Percentiles rank a stretch among this genome's conserved stretches.
Evolutionary conservation across 2,113 vertebrate species (phyloP).

Genomic region (Rattus rattus): DNA sequence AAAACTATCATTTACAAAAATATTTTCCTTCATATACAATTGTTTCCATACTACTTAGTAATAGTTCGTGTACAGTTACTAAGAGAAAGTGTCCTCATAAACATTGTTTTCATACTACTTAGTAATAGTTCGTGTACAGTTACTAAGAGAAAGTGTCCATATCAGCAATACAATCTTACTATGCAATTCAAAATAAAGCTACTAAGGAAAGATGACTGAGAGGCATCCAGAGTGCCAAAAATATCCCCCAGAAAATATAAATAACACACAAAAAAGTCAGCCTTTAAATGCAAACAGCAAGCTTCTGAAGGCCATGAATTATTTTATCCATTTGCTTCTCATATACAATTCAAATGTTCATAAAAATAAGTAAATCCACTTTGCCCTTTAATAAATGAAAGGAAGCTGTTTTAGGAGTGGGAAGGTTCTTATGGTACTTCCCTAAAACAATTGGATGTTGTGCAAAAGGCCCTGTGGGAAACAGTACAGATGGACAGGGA

Average conservation of each 20-base stretch:
- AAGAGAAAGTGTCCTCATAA: background rate
- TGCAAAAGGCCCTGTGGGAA: slow-evolving; percentile 8
- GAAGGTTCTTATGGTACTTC: background rate
- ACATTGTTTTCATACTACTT: background rate
- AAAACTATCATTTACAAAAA: slow-evolving; percentile 29
- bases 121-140: background rate
- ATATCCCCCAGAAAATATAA: background rate
- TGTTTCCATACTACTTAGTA: background rate
- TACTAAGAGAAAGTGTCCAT: background rate
- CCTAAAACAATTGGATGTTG: slow-evolving; percentile 26
- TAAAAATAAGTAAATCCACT: slow-evolving; percentile 20
- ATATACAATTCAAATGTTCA: slow-evolving; percentile 13
- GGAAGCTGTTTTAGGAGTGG: background rate
- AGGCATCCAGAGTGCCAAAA: background rate
- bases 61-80: background rate
- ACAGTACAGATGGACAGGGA: background rate
- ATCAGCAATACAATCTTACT: slow-evolving; percentile 17
- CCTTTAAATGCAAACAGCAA: slow-evolving; percentile 22
- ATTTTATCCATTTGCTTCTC: slow-evolving; percentile 19
- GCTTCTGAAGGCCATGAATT: background rate
- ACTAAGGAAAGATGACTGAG: background rate
- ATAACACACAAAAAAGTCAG: background rate
- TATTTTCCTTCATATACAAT: background rate
- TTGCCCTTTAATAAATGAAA: slow-evolving; percentile 42
- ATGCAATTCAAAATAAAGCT: slow-evolving; percentile 39